phyloP scores from a whole-genome alignment of 2,888 invertebrate genomes.

The Clepsis dumicolana region DNA sequence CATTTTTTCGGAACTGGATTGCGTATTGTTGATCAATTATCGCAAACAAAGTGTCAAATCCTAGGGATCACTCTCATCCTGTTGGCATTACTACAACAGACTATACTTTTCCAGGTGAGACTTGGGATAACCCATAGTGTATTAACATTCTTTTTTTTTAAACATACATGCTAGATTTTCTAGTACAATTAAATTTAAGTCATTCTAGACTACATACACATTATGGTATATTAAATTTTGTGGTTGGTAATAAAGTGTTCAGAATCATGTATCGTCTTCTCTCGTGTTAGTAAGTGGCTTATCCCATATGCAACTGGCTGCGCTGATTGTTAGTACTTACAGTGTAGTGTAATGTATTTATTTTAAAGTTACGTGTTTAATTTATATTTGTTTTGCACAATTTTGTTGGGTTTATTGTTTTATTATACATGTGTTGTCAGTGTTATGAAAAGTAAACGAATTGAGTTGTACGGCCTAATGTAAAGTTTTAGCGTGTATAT shows the following conservation, averaged over 20 bases:
- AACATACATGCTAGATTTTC: neutral
- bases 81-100: neutral
- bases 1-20: neutral
- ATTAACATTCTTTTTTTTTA: too few relatives aligned
- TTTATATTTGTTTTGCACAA: constrained; percentile 62
- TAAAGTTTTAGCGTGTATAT: constrained; percentile 42
- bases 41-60: neutral
- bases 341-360: constrained; percentile 52
- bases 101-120: neutral
- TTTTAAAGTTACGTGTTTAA: constrained; percentile 54
- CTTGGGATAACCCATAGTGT: neutral
- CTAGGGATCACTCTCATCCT: too few relatives aligned
- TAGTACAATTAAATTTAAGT: constrained; percentile 9
- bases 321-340: constrained; percentile 53
- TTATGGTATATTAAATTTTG: neutral
- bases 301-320: neutral
- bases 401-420: constrained; percentile 47
- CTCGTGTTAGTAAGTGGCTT: neutral
- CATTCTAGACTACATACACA: neutral
- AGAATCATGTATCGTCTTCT: neutral
- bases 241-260: neutral
- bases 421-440: constrained; percentile 16
- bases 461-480: constrained; percentile 54
- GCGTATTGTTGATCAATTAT: neutral
- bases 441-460: constrained; percentile 1